Evolutionary conservation across 1,140 invertebrate genomes (phyloP).

Genomic region (Manduca sexta): DNA sequence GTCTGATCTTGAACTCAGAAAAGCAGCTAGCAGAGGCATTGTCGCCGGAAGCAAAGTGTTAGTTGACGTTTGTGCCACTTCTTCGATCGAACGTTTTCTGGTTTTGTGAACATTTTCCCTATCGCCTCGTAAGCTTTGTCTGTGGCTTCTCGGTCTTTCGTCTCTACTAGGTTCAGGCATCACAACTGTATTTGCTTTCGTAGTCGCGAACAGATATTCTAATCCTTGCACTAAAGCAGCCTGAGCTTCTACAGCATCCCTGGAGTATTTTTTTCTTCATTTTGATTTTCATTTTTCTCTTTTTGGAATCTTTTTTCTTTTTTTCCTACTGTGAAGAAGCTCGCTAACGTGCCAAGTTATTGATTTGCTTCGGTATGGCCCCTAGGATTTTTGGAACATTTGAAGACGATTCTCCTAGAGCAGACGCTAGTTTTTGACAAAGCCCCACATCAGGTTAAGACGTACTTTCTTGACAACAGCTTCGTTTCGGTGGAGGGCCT

Average conservation of each 20-base stretch:
- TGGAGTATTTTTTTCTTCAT: slow-evolving; percentile 55
- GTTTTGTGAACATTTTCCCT: slow-evolving; percentile 62
- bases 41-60: slow-evolving; percentile 76
- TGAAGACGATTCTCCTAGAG: slow-evolving; percentile 58
- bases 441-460: slow-evolving; percentile 33
- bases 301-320: slow-evolving; percentile 67
- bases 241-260: slow-evolving; percentile 69
- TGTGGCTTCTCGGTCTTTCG: slow-evolving; percentile 52
- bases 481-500: slow-evolving; percentile 27
- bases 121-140: slow-evolving; percentile 58
- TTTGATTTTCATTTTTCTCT: slow-evolving; percentile 63
- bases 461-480: slow-evolving; percentile 26
- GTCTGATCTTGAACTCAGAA: slow-evolving; percentile 76
- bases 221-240: slow-evolving; percentile 69
- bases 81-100: slow-evolving; percentile 70
- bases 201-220: slow-evolving; percentile 68
- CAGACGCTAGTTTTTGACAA: slow-evolving; percentile 49
- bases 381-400: slow-evolving; percentile 77
- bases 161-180: slow-evolving; percentile 64
- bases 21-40: slow-evolving; percentile 76
- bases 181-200: slow-evolving; percentile 68
- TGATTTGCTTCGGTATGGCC: slow-evolving; percentile 82
- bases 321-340: slow-evolving; percentile 69
- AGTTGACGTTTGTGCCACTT: slow-evolving; percentile 77
- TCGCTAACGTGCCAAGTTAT: slow-evolving; percentile 65